Evolutionary conservation across 2,797 vertebrate genomes (phyloP).

Genomic region (Sus cebifrons): DNA sequence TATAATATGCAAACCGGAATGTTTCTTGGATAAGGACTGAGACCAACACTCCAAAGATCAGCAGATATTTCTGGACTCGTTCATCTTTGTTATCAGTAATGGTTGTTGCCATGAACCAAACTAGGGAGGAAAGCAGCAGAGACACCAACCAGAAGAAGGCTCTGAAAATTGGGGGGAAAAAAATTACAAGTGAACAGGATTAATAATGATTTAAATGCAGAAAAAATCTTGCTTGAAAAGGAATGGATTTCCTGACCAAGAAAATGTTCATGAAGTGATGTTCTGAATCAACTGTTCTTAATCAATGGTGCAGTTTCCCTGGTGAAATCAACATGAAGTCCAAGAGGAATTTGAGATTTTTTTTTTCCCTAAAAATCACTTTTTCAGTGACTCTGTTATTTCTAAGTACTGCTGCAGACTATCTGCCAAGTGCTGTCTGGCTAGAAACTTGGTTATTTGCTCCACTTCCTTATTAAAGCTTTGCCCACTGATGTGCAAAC

Average conservation of each 20-base stretch:
- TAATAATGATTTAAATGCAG: conserved; percentile 20
- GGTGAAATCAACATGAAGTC: not conserved
- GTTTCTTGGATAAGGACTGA: conserved; percentile 92
- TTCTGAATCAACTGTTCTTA: not conserved
- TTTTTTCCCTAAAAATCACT: not conserved
- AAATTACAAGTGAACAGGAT: conserved; percentile 21
- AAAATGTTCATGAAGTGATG: not conserved
- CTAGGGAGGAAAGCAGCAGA: conserved; percentile 91
- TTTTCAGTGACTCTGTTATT: not conserved
- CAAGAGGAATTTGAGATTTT: conserved; percentile 6
- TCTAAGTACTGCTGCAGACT: not conserved
- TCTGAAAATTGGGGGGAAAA: conserved; percentile 79
- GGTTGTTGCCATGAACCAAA: conserved; percentile 92
- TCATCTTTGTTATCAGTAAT: conserved; percentile 90
- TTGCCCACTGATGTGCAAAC: not conserved
- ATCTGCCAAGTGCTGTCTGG: not conserved
- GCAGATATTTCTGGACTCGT: conserved; percentile 91
- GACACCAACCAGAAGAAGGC: conserved; percentile 93
- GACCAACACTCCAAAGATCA: conserved; percentile 92
- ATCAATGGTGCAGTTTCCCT: not conserved
- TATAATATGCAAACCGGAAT: conserved; percentile 92
- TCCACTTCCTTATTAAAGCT: conserved; percentile 28
- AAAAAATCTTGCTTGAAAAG: not conserved
- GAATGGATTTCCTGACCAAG: not conserved
- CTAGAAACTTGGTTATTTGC: not conserved